These are phyloP conservation scores for Megastigmus dorsalis DNA, from an alignment of 2,888 invertebrate genomes.

Conservation along the genomic window DNA sequence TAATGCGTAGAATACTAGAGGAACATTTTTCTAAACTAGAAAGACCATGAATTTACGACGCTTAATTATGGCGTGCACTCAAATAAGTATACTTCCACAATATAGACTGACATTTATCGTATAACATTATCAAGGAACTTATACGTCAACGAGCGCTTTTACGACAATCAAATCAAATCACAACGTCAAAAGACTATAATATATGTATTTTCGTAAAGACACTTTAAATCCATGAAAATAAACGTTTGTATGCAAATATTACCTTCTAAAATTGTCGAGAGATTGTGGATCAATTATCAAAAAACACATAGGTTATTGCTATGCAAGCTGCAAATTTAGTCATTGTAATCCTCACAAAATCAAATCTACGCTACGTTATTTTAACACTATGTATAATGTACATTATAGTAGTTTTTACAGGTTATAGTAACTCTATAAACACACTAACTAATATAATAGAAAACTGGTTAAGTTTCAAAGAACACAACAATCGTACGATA, in stretches of 20 bases:
- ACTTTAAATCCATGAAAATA: slow-evolving; percentile 24
- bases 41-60: not conserved
- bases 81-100: not conserved
- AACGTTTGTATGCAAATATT: not conserved
- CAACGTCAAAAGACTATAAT: not conserved
- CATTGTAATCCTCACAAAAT: slow-evolving; percentile 9
- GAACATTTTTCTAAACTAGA: not conserved
- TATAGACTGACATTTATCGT: not conserved
- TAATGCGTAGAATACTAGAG: too few species aligned
- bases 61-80: not conserved
- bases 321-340: slow-evolving; percentile 9
- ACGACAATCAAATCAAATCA: not conserved
- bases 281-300: not conserved
- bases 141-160: not conserved
- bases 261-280: slow-evolving; percentile 2
- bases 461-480: slow-evolving; percentile 7
- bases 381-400: slow-evolving; percentile 25
- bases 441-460: slow-evolving; percentile 22
- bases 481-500: slow-evolving; percentile 21
- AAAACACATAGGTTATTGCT: not conserved
- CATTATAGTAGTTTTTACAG: slow-evolving; percentile 26
- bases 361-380: slow-evolving; percentile 34
- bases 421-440: slow-evolving; percentile 17
- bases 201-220: not conserved
- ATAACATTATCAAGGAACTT: not conserved